These are phyloP conservation scores for Prietella phreatophila DNA, from an alignment of 2,113 vertebrate genomes.

Conservation along the genomic window DNA sequence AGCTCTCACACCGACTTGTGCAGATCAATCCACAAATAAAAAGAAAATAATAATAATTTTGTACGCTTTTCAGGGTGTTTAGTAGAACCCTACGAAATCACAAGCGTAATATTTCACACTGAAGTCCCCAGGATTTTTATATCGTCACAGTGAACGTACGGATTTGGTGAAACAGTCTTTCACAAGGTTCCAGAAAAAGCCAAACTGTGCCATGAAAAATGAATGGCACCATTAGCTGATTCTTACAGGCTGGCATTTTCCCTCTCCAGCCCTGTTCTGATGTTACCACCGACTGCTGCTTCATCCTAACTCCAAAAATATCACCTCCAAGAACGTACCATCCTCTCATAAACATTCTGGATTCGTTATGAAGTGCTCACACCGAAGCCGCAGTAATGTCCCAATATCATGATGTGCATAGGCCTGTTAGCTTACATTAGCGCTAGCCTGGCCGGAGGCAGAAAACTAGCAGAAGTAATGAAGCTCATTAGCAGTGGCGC, in stretches of 20 bases:
- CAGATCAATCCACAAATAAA: neutral
- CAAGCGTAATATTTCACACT: neutral
- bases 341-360: neutral
- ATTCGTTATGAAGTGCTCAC: neutral
- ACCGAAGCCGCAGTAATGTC: neutral
- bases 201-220: neutral
- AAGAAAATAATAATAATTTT: neutral
- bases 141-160: neutral
- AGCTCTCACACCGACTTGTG: neutral
- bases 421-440: neutral
- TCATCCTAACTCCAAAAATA: neutral
- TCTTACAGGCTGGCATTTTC: neutral
- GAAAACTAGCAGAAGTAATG: neutral
- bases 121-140: neutral
- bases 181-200: neutral
- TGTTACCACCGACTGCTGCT: neutral
- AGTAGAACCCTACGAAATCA: neutral
- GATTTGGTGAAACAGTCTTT: neutral
- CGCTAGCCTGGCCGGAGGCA: conserved; percentile 7
- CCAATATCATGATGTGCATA: neutral
- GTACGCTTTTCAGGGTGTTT: too few species aligned
- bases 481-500: neutral
- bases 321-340: neutral
- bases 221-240: neutral
- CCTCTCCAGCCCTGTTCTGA: neutral